Evolutionary conservation across 2,888 invertebrate genomes (phyloP).

Genomic region (Polia nebulosa): DNA sequence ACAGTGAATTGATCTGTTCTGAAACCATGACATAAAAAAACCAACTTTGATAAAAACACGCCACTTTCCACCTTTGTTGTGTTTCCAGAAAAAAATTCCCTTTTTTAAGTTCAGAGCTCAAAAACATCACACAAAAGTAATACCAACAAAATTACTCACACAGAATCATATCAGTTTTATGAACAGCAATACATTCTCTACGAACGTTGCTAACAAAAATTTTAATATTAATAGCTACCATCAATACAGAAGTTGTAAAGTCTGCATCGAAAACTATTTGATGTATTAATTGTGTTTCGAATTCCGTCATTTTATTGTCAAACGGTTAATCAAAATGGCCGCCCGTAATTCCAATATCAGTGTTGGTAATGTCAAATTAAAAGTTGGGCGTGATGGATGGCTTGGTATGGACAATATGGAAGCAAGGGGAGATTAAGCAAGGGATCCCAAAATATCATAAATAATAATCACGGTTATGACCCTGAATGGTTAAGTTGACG

Average conservation of each 20-base stretch:
- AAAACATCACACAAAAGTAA: constrained; percentile 13
- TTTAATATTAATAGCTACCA: constrained; percentile 63
- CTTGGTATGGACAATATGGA: background rate
- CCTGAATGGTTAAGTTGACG: constrained; percentile 21
- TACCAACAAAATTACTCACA: constrained; percentile 31
- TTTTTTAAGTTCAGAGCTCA: background rate
- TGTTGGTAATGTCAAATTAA: constrained; percentile 38
- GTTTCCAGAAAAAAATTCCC: background rate
- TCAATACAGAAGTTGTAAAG: constrained; percentile 48
- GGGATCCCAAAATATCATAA: constrained; percentile 41
- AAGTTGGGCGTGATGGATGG: constrained; percentile 43
- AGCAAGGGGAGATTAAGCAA: constrained; percentile 30
- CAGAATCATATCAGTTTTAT: constrained; percentile 48
- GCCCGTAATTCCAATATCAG: constrained; percentile 32
- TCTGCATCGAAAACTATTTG: constrained; percentile 55
- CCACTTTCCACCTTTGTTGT: no score
- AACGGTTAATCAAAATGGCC: constrained; percentile 34
- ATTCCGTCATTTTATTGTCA: constrained; percentile 36
- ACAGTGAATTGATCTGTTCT: background rate
- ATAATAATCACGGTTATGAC: constrained; percentile 36
- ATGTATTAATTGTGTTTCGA: constrained; percentile 51
- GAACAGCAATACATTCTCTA: constrained; percentile 33
- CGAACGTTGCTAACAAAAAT: constrained; percentile 37
- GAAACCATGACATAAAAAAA: background rate
- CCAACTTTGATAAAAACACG: background rate